Conservation (phyloP, 2,888 invertebrate genomes). For the Eristalis pertinax region DNA sequence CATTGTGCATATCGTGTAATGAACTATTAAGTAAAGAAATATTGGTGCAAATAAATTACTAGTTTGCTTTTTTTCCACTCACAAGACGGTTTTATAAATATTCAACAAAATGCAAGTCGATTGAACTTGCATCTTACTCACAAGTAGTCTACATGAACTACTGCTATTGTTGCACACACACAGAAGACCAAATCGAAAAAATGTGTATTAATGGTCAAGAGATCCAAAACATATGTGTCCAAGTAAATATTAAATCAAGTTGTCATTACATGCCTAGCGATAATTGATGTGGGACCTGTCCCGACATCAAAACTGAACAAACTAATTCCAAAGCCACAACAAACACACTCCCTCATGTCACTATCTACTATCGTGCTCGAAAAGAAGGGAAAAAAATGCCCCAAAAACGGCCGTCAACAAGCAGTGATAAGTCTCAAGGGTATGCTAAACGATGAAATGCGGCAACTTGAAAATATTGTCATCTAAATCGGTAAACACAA, state of each 20-base stretch:
- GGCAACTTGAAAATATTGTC: slow-evolving; percentile 28
- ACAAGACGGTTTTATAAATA: not conserved
- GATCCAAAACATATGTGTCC: not conserved
- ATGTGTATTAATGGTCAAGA: not conserved
- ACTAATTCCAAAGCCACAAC: slow-evolving; percentile 20
- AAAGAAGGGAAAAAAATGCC: slow-evolving; percentile 15
- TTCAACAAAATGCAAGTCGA: not conserved
- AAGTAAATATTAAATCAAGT: slow-evolving; percentile 26
- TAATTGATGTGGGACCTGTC: not conserved
- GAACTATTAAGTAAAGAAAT: not conserved
- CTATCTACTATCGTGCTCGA: not conserved
- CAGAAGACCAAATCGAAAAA: not conserved
- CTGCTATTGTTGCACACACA: not conserved
- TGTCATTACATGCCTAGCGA: slow-evolving; percentile 2
- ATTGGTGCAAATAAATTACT: not conserved
- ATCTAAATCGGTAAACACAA: slow-evolving; percentile 26
- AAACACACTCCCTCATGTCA: slow-evolving; percentile 5
- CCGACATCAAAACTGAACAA: not conserved
- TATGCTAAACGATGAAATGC: not conserved
- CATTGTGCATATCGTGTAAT: not conserved
- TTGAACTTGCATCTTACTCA: too few relatives aligned
- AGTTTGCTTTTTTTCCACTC: not conserved
- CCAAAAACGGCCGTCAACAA: not conserved
- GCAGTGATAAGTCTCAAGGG: slow-evolving; percentile 24
- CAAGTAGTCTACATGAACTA: too few relatives aligned